Base-by-base conservation (phyloP, 2,888 invertebrate genomes). In the Eupithecia subfuscata region DNA sequence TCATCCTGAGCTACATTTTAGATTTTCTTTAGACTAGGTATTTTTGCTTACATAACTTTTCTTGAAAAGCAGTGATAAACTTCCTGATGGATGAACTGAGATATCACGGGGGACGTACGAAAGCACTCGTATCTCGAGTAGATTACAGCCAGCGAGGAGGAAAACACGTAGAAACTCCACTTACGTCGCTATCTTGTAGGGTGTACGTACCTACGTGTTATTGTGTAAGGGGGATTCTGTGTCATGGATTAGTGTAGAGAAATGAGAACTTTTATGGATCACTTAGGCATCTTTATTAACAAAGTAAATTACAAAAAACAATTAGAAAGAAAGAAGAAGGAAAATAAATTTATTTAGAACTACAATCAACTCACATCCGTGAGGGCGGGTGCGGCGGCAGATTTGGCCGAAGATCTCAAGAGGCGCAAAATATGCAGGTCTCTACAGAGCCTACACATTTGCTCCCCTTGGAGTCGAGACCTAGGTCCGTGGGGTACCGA, bases 111-210 rank as follows among this genome's bases (percentile, higher is more conserved):
- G 34, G 64, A 64, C 64, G 30, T 64, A 64, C 34, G 64, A 18
- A 67, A 43, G 68, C 14, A 40, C 68, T 68, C 68, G 43, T 68
- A 45, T 45, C 68, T 25, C 14, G 40, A 68, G 68, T 43, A 68
- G 68, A 68, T 68, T 68, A 68, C 43, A 12, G 16, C 25, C n/a
- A 25, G 64, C 68, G 40, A 67, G 18, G 65, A 67, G 68, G 68
- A 68, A 68, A 68, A 68, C 68, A 68, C 43, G 68, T 43, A 43
- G 68, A 43, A 68, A 40, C 43, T 68, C 40, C 43, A 68, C 43
- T 68, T 43, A 43, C 68, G 40, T 3, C 40, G 67, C 40, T 67
- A 65, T 65, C 34, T n/a, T 37, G 37, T 43, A 67, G n/a, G 67
- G 16, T n/a, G 40, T 67, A 67, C n/a, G 40, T 67, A 67, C n/a